These are phyloP conservation scores for Uropsilus gracilis DNA, from an alignment of 2,113 vertebrate genomes.

Conservation along the genomic window DNA sequence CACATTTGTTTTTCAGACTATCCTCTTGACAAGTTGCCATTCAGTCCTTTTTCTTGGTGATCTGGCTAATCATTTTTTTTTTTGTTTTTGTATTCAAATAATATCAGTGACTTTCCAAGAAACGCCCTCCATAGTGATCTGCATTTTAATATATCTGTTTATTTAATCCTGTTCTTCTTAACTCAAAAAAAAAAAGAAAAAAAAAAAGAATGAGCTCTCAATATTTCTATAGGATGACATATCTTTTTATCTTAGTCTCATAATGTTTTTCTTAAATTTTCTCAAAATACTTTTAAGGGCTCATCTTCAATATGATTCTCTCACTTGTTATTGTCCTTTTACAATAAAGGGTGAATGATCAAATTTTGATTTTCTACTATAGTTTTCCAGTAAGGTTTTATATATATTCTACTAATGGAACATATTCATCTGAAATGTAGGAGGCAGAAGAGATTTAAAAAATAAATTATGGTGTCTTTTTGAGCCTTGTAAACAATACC, in stretches of 20 bases:
- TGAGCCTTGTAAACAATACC: background rate
- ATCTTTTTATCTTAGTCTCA: background rate
- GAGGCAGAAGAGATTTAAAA: background rate
- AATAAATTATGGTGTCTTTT: background rate
- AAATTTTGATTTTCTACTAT: background rate
- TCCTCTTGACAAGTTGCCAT: background rate
- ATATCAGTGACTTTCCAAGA: background rate
- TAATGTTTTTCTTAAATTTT: background rate
- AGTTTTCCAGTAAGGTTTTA: background rate
- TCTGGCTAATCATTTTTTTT: background rate
- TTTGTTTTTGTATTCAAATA: background rate
- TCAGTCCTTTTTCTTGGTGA: background rate
- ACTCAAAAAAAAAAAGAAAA: too few relatives aligned
- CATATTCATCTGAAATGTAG: background rate
- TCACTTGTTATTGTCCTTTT: background rate
- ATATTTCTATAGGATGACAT: background rate
- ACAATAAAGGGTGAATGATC: background rate
- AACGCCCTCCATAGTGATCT: background rate
- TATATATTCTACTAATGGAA: background rate
- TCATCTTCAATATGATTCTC: background rate
- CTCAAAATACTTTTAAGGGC: background rate
- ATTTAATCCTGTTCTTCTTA: background rate
- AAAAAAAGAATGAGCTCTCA: background rate
- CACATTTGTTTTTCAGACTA: background rate
- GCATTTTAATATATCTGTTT: background rate